Evolutionary conservation across 2,888 invertebrate genomes (phyloP).

Genomic region (Byasa hedistus): DNA sequence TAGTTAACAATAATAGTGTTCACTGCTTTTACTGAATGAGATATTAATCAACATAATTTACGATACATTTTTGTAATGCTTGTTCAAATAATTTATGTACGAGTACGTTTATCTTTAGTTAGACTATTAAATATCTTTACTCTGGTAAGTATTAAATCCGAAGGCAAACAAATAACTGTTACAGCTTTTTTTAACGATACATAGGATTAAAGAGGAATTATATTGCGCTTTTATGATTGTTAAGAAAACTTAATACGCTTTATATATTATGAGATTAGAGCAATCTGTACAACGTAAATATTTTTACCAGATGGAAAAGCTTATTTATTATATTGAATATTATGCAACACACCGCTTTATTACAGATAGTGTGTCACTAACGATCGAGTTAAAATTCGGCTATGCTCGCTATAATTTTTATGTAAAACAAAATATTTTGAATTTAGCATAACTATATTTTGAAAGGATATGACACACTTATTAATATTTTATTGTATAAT

Average conservation of each 20-base stretch:
- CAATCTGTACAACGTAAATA: no score
- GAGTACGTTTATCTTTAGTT: slow-evolving; percentile 8
- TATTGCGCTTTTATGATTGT: not conserved
- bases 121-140: slow-evolving; percentile 1
- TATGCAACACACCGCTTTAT: not conserved
- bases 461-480: not conserved
- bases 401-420: not conserved
- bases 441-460: not conserved
- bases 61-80: slow-evolving; percentile 13
- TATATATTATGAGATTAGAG: not conserved
- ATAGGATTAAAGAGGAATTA: not conserved
- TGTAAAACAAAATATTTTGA: not conserved
- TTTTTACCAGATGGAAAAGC: no score
- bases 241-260: not conserved
- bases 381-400: not conserved
- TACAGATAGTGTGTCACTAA: not conserved
- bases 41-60: slow-evolving; percentile 6
- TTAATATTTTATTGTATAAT: slow-evolving; percentile 39
- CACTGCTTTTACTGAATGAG: not conserved
- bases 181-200: not conserved
- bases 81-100: slow-evolving; percentile 18
- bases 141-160: slow-evolving; percentile 2
- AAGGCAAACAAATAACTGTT: slow-evolving; percentile 9
- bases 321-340: not conserved
- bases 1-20: not conserved